Percentiles rank a stretch among this genome's conserved stretches.
phyloP scores from a whole-genome alignment of 2,888 invertebrate species.

The Phrixothrix hirtus region DNA sequence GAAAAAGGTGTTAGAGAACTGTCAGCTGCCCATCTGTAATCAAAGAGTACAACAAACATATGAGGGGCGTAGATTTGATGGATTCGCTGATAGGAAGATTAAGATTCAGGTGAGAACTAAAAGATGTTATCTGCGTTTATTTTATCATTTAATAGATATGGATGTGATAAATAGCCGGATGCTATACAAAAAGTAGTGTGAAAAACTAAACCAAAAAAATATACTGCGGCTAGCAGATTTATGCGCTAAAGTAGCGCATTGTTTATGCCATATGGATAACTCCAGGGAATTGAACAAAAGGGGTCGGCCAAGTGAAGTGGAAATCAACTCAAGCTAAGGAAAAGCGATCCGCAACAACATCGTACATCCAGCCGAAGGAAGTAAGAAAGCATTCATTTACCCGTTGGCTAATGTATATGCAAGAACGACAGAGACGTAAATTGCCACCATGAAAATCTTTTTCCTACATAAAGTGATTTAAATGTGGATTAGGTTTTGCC shows the following conservation, averaged over 20 bases:
- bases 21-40: conserved; percentile 29
- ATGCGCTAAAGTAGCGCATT: background rate
- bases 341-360: background rate
- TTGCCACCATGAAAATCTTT: background rate
- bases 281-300: background rate
- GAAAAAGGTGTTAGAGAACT: no score
- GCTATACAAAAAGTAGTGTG: no score
- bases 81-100: conserved; percentile 1
- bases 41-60: background rate
- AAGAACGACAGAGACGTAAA: background rate
- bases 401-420: background rate
- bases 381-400: background rate
- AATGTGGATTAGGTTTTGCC: background rate
- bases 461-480: background rate
- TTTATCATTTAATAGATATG: background rate
- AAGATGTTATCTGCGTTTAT: background rate
- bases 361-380: background rate
- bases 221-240: background rate
- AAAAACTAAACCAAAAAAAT: background rate
- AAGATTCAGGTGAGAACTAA: conserved; percentile 1
- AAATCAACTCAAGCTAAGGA: no score
- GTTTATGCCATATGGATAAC: background rate
- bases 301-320: background rate
- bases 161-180: no score
- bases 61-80: conserved; percentile 1